Base-by-base conservation (phyloP, 1,140 invertebrate genomes). In the Hycleus cichorii region DNA sequence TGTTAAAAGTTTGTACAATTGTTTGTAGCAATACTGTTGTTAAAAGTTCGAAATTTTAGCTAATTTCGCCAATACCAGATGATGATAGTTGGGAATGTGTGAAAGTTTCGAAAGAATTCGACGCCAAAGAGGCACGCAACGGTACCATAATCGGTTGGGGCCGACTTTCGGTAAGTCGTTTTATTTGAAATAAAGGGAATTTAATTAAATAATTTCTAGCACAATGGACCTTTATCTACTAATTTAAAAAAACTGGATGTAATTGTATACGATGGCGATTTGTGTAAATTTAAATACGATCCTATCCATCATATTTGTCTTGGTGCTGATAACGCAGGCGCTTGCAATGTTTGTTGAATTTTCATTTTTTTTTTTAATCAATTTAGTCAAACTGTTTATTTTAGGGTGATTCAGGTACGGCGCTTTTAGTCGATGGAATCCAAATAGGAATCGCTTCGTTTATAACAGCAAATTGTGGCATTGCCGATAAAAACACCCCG, bases 351-450 rank as follows among this genome's bases (percentile, higher is more conserved):
- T 51, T 47, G 60, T 59, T 25, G 43, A 27, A 45, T 45, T 18
- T 6, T 9, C 11, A 11, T 11, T 25, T 25, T 11, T 5, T 26
- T 38, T 11, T 49, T 5, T 49, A 11, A 38, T 1, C n/a, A 26
- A 38, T 47, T 9, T 10, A 47, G 1, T 9, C 8, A 25, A 0
- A 12, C 47, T 55, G 9, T 46, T 55, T 55, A 9, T 32, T 56
- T 10, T 49, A 63, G 61, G 61, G 61, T 5, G 61, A 63, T 57
- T 63, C 61, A n/a, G 61, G 61, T 9, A 63, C 61, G 12, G 57
- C 61, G 4, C 38, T 63, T 9, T 32, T 63, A 32, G 57, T 60
- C 18, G 45, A 60, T 18, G 40, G 42, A 4, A 38, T 49, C 24
- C 61, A 63, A 52, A 57, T 60, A 3, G 61, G 61, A 8, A 63